Conservation (phyloP, 2,888 invertebrate genomes). For the Adelphocoris suturalis region DNA sequence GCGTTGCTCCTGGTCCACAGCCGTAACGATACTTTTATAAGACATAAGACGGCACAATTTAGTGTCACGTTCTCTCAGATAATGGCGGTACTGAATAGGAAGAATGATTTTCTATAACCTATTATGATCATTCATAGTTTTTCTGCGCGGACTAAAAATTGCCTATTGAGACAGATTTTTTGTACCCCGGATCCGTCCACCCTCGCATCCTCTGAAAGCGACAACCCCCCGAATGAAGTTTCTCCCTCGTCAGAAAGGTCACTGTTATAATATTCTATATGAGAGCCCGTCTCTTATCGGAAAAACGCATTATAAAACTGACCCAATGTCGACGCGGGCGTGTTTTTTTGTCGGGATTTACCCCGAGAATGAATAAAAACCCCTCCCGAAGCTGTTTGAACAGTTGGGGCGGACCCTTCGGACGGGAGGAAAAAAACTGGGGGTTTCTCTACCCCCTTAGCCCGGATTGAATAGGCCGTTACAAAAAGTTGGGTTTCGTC, state of each 20-base stretch:
- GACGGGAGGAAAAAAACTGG: background rate
- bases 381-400: constrained; percentile 38
- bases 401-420: constrained; percentile 23
- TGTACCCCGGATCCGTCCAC: background rate
- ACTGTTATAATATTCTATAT: constrained; percentile 49
- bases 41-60: no score
- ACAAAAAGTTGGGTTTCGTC: constrained; percentile 38
- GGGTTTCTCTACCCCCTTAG: constrained; percentile 20
- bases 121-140: background rate
- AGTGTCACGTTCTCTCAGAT: background rate
- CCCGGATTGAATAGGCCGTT: constrained; percentile 12
- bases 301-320: constrained; percentile 51
- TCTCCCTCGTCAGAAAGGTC: constrained; percentile 28
- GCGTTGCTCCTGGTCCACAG: no score
- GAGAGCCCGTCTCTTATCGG: background rate
- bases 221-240: constrained; percentile 1
- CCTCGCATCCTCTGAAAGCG: background rate
- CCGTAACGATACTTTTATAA: no score
- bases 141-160: background rate
- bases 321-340: constrained; percentile 18
- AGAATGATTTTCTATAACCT: constrained; percentile 28
- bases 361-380: constrained; percentile 16
- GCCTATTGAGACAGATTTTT: background rate
- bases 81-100: background rate
- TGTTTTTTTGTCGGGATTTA: constrained; percentile 17